Base-by-base conservation (phyloP, 2,888 invertebrate genomes). In the Drosophila niveifrons region DNA sequence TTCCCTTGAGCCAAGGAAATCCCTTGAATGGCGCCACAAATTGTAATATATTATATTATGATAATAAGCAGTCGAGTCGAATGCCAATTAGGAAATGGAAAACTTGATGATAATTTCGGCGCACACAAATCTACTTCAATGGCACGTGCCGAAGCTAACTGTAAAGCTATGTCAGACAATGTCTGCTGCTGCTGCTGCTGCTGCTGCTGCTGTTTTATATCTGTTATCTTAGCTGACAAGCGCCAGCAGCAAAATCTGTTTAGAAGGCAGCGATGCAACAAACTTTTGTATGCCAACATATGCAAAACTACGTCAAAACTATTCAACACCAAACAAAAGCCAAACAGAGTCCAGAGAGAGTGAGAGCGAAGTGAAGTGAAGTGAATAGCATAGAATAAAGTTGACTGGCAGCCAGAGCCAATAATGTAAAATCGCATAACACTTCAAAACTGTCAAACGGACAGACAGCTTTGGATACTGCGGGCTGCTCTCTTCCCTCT, bases 371-470 rank as follows among this genome's bases (percentile, higher is more conserved):
- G 31, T 28, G 31, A 46, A 39, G 28, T 48, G 13, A 2, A 39
- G 29, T 29, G 53, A 44, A 39, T 15, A 50, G 41, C 57, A 59
- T 23, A 55, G 62, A 41, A 17, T 13, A n/a, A n/a, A 13, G 18
- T 23, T 46, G 34, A 52, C 31, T 34, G 47, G 46, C 44, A 57
- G 41, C 36, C 50, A 53, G 70, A 80, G 89, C 86, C 88, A 84
- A 88, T 88, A 76, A 86, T 80, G 87, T 72, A 87, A 80, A 88
- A 83, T 88, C 83, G 89, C 76, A 84, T 75, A 83, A 88, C 88
- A 88, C 86, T 86, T 86, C 71, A 82, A 61, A 73, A 70, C 86
- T 78, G 77, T 72, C 79, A 80, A 76, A 75, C 17, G 28, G 50
- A 53, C 23, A 23, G 23, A 23, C 23, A 23, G 23, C 23, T 4